Base-by-base conservation (phyloP, 2,113 vertebrate species). In the Sigmodon hispidus region DNA sequence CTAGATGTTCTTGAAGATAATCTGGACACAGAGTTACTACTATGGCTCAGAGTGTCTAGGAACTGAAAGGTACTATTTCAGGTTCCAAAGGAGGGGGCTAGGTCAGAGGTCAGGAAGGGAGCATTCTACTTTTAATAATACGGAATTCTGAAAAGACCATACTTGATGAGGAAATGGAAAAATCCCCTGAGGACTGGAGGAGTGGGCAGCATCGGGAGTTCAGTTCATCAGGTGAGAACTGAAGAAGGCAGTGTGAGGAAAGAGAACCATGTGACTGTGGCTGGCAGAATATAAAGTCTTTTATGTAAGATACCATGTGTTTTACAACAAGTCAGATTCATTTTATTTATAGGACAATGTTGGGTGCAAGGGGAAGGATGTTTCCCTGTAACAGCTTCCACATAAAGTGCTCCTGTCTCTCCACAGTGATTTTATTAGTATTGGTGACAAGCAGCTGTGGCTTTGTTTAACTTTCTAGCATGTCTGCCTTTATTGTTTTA, bases 191-290 rank as follows among this genome's bases (percentile, higher is more conserved):
- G 15, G 10, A 34, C 24, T 31, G 12, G 19, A 57, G 61, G 52
- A 75, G 48, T 40, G 19, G 50, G 12, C 65, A 69, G 79, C 40
- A 48, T 16, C 16, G 50, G 43, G 11, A 65, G 21, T 70, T 67
- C 57, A 87, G 80, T 79, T 88, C 40, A 77, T 50, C 21, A 90
- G 19, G 59, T 55, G 50, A 91, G 34, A 31, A 43, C 1, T 61
- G 43, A 34, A 29, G 91, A 43, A 92, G 61, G 67, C 57, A 92
- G 69, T 75, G 26, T 36, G 29, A 95, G 77, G 69, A 72, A 87
- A 61, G n/a, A 59, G 94, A 50, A 94, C 16, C 3, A 3, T n/a
- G 52, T 40, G 87, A 79, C 63, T 83, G 61, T 77, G 45, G 7
- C 59, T 61, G 36, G 16, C n/a, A 75, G 70, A 84, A 90, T 86